Base-by-base conservation (phyloP, 2,113 vertebrate species). In the Motacilla alba region DNA sequence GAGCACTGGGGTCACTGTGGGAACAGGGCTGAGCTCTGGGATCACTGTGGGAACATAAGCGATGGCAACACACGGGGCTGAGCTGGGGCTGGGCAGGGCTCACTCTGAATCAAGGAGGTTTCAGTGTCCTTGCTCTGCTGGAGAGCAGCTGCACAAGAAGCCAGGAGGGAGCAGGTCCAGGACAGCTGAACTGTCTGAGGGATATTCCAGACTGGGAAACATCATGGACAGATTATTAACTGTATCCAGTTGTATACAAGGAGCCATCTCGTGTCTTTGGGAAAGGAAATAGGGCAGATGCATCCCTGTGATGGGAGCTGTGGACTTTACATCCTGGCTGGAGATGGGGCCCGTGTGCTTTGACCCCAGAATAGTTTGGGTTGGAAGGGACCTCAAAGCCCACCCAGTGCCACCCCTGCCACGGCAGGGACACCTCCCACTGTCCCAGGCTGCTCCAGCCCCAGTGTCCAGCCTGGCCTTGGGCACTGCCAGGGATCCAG, bases 401-500 rank as follows among this genome's bases (percentile, higher is more conserved):
- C n/a, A n/a, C n/a, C n/a, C n/a, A n/a, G n/a, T n/a, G n/a, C n/a
- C n/a, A n/a, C n/a, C n/a, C n/a, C n/a, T n/a, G n/a, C n/a, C n/a
- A n/a, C n/a, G n/a, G n/a, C n/a, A n/a, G n/a, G n/a, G n/a, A n/a
- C n/a, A n/a, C n/a, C n/a, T n/a, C n/a, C n/a, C n/a, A n/a, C n/a
- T n/a, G n/a, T n/a, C n/a, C n/a, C n/a, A n/a, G n/a, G n/a, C n/a
- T n/a, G n/a, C n/a, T n/a, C n/a, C 0, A 52, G 27, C 7, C 12
- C 33, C 2, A n/a, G n/a, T n/a, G 0, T n/a, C 39, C 67, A 73
- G 0, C 22, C 68, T 46, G 59, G 33, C 15, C 44, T 37, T 3
- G 44, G 52, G 0, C 33, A 24, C 33, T 74, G 0, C 44, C 86
- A 89, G 44, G 44, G 44, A 50, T 66, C 13, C 73, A 59, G 76